Base-by-base conservation (phyloP, 2,113 vertebrate genomes). In the Cepphus grylle region DNA sequence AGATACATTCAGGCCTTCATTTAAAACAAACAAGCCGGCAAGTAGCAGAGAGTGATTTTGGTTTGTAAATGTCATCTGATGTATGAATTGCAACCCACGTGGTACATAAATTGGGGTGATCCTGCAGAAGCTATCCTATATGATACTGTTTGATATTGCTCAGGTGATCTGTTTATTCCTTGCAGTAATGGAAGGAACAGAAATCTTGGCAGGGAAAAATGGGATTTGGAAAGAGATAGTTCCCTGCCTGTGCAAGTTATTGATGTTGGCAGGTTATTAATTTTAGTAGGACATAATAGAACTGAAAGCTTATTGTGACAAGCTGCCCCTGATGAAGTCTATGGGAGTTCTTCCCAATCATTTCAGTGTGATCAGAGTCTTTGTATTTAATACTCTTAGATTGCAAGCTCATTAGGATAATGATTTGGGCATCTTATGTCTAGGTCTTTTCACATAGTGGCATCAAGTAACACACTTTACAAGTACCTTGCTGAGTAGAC, bases 41-140 rank as follows among this genome's bases (percentile, higher is more conserved):
- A 42, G 43, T 12, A 22, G 55, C 7, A 62, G 18, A 56, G 42
- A 40, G n/a, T 66, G 22, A 19, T 76, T 80, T 63, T 85, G 43
- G 11, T 74, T 52, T 74, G 32, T 25, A 21, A 14, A 22, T 27
- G 26, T 61, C n/a, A 6, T 29, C 29, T 42, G 40, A 20, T 22
- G 3, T 22, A 16, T 29, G 34, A 78, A 59, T 34, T n/a, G 25
- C 20, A 43, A 4, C 45, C 45, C 11, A 1, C 0, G 4, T 22
- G 55, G 56, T 43, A 5, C 0, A 0, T 22, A 45, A 10, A 30
- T 11, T 36, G 43, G 1, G 3, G 61, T 52, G 63, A 42, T 71
- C 25, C 47, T 53, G 22, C 25, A 34, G 74, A 36, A 71, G 19
- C 25, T 88, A 2, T 59, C 0, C 8, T 14, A 3, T 6, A 1